These are phyloP conservation scores for Carcinoscorpius rotundicauda DNA, from an alignment of 1,140 invertebrate species.

Conservation along the genomic window DNA sequence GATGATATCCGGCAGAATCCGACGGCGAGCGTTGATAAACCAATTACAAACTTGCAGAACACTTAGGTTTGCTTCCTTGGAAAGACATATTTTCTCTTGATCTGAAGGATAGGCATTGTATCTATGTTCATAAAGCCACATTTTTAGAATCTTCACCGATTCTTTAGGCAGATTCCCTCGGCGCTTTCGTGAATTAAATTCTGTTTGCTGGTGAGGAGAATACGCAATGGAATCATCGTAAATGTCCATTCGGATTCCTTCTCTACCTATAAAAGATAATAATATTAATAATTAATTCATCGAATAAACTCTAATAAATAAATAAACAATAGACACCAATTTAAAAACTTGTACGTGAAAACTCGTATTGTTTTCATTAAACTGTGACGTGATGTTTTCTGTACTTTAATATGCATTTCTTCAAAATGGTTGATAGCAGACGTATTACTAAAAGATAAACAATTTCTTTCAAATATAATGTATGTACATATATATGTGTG, in stretches of 20 bases:
- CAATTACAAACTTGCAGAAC: constrained; percentile 84
- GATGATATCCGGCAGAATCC: constrained; percentile 87
- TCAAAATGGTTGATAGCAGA: no score
- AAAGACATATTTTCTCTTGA: constrained; percentile 69
- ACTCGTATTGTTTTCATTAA: no score
- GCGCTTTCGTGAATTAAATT: constrained; percentile 47
- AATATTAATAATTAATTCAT: no score
- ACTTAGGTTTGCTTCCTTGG: constrained; percentile 73
- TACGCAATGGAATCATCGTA: neutral
- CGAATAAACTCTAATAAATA: no score
- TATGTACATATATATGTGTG: no score
- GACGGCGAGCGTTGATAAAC: constrained; percentile 88
- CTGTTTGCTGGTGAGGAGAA: neutral
- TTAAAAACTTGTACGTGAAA: no score
- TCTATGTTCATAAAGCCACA: constrained; percentile 83
- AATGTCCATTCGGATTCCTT: neutral
- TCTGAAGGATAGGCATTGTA: constrained; percentile 94
- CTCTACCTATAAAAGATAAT: no score
- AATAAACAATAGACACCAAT: no score
- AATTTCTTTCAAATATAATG: no score
- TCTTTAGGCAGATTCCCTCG: constrained; percentile 87
- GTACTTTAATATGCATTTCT: no score
- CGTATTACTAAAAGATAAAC: no score
- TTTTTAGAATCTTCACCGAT: constrained; percentile 77
- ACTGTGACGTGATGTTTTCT: no score